Evolutionary conservation across 1,140 invertebrate species (phyloP).

Genomic region (Colletes latitarsis): DNA sequence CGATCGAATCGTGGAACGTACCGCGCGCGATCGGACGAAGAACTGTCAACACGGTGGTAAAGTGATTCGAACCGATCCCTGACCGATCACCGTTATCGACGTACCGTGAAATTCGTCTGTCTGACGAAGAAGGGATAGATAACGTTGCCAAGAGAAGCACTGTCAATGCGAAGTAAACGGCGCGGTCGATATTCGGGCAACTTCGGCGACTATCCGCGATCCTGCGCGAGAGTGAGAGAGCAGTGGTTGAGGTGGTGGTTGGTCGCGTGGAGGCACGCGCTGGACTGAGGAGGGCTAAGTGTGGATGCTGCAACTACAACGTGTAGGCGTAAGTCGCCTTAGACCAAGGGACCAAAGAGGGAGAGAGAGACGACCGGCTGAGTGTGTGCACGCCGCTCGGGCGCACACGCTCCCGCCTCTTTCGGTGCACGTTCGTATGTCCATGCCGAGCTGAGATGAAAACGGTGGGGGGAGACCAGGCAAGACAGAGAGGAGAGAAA

Average conservation of each 20-base stretch:
- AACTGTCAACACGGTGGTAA: too few relatives aligned
- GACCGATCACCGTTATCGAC: too few relatives aligned
- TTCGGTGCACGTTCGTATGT: slow-evolving; percentile 23
- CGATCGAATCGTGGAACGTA: too few relatives aligned
- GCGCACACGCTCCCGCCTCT: slow-evolving; percentile 26
- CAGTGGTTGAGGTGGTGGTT: slow-evolving; percentile 79
- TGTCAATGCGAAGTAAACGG: slow-evolving; percentile 48
- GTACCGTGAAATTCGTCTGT: too few relatives aligned
- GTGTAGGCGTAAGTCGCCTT: slow-evolving; percentile 79
- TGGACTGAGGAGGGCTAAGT: slow-evolving; percentile 80
- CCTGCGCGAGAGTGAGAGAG: slow-evolving; percentile 70
- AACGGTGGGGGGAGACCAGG: slow-evolving; percentile 29
- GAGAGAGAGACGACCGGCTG: slow-evolving; percentile 32
- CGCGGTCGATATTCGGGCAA: slow-evolving; percentile 32
- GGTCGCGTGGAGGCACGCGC: slow-evolving; percentile 81
- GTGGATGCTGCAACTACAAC: slow-evolving; percentile 80
- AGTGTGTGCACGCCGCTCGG: slow-evolving; percentile 17
- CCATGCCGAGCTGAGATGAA: slow-evolving; percentile 9
- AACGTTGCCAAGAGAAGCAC: slow-evolving; percentile 42
- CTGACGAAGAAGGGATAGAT: too few relatives aligned
- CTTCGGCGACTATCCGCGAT: slow-evolving; percentile 44
- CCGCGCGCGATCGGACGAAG: too few relatives aligned
- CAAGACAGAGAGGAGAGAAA: slow-evolving; percentile 55
- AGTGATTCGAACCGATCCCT: too few relatives aligned
- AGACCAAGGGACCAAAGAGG: slow-evolving; percentile 66